A percentile compares a stretch with the other conserved stretches of the same genome.
phyloP scores from a whole-genome alignment of 2,888 invertebrate genomes.

The Eilema depressum region DNA sequence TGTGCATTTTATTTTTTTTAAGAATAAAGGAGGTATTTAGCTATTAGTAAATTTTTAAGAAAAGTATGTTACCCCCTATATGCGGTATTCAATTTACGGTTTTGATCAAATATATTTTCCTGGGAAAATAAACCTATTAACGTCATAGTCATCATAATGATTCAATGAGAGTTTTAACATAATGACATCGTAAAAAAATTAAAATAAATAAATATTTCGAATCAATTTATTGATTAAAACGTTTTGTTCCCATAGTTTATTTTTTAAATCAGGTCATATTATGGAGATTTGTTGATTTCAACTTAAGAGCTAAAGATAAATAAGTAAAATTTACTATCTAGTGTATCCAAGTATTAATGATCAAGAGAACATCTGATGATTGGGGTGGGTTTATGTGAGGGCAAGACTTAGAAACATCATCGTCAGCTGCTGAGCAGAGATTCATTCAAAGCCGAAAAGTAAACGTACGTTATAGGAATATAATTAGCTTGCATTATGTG shows the following conservation, averaged over 20 bases:
- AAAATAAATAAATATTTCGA: constrained; percentile 40
- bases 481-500: constrained; percentile 39
- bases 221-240: constrained; percentile 47
- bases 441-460: constrained; percentile 53
- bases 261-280: constrained; percentile 35
- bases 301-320: constrained; percentile 59
- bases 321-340: constrained; percentile 54
- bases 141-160: not conserved
- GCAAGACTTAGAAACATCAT: constrained; percentile 45
- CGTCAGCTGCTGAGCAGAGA: constrained; percentile 74
- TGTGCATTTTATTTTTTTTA: not conserved
- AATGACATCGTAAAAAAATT: constrained; percentile 24
- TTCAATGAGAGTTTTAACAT: not conserved
- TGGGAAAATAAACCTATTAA: not conserved
- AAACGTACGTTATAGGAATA: constrained; percentile 26
- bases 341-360: constrained; percentile 40
- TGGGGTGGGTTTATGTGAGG: constrained; percentile 82
- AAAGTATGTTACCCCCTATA: not conserved
- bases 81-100: not conserved
- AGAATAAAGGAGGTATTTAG: not conserved
- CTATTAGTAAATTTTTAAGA: not conserved
- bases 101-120: not conserved
- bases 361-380: constrained; percentile 58
- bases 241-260: constrained; percentile 40
- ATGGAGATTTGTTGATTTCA: constrained; percentile 48